These are phyloP conservation scores for Rosalia funebris DNA, from an alignment of 2,888 invertebrate genomes.

Conservation along the genomic window DNA sequence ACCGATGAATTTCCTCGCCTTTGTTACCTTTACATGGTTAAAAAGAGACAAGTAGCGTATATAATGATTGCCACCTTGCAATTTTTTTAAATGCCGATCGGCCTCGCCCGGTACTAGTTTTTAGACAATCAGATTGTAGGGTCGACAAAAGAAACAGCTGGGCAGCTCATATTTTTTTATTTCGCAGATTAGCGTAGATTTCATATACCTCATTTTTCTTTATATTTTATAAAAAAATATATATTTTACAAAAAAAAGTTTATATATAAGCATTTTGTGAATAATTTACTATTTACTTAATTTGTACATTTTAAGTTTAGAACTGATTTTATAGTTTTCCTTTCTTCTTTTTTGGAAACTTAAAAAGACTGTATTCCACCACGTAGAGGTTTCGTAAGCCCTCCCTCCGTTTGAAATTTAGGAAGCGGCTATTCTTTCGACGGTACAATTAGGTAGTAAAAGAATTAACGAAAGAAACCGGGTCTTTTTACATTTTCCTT, in stretches of 20 bases:
- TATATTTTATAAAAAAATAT: constrained; percentile 32
- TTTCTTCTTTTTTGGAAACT: constrained; percentile 10
- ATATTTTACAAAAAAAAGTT: constrained; percentile 30
- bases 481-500: constrained; percentile 18
- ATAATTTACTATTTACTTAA: constrained; percentile 37
- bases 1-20: too few relatives aligned
- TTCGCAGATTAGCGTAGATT: constrained; percentile 35
- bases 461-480: background rate
- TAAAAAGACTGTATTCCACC: constrained; percentile 11
- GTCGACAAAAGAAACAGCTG: background rate
- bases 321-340: constrained; percentile 30
- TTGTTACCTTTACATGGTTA: too few relatives aligned
- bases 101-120: background rate
- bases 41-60: too few relatives aligned
- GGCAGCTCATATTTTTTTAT: constrained; percentile 27
- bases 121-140: constrained; percentile 18
- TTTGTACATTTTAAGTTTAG: constrained; percentile 36
- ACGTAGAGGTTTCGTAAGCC: background rate
- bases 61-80: too few relatives aligned
- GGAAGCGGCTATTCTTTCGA: too few relatives aligned
- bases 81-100: background rate
- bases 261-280: constrained; percentile 34
- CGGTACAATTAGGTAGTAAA: too few relatives aligned
- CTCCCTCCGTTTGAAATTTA: background rate
- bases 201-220: constrained; percentile 45